Base-by-base conservation (phyloP, 2,797 vertebrate genomes). In the Acrocephalus scirpaceus region DNA sequence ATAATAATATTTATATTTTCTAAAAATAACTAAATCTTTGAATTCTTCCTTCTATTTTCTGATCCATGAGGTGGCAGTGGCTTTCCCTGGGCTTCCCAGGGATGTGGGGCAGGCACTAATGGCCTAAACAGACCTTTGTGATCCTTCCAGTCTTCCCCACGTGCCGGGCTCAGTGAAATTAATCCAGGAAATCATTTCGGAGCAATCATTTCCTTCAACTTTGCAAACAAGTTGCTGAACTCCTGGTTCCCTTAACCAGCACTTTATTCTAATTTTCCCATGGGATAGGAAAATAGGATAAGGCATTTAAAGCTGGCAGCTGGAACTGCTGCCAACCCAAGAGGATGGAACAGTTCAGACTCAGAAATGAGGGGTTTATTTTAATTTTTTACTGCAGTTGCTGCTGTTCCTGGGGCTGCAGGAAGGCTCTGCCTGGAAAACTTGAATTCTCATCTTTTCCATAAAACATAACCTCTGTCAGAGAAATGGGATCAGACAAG, bases 121-220 rank as follows among this genome's bases (percentile, higher is more conserved):
- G 75, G 27, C 45, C 79, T 48, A 11, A 84, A 36, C 77, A 76
- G 90, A 26, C 53, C 22, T 86, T 3, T 27, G 3, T 60, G 72
- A 26, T 92, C 92, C 81, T 96, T 94, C 57, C 82, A 69, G 82
- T 48, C 89, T 64, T 75, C 60, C 58, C 84, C 67, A 20, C 9
- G 4, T 81, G 91, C 73, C 50, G 50, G 61, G 61, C 90, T 95
- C 23, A 1, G 40, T 60, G 76, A 84, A 95, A 69, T 76, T 61
- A n/a, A 57, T 92, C 86, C 93, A 96, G 85, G 94, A 96, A 95
- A 93, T 93, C 17, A 88, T 94, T 94, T 79, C 66, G 71, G 77
- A 93, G 89, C 89, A 48, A 93, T 82, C 42, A 54, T 88, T 93
- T 86, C 82, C 87, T 93, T 92, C 88, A 79, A 8, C 54, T 82